Evolutionary conservation across 2,888 invertebrate genomes (phyloP).

Genomic region (Mylabris sibirica): DNA sequence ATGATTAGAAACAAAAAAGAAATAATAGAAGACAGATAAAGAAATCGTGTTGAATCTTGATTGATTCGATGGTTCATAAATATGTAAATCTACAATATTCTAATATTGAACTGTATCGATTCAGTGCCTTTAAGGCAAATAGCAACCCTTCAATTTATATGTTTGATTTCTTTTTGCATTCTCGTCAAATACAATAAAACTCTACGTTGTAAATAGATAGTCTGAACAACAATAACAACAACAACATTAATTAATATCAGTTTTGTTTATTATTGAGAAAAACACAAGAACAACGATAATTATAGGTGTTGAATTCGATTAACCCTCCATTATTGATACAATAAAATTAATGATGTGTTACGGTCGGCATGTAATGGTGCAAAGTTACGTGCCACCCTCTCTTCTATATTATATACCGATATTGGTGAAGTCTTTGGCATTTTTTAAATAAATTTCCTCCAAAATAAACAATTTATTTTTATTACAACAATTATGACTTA

Average conservation of each 20-base stretch:
- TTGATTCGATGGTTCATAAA: slow-evolving; percentile 2
- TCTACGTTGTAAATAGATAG: background rate
- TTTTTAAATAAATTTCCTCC: too few relatives aligned
- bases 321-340: slow-evolving; percentile 2
- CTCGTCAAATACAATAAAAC: slow-evolving; percentile 2
- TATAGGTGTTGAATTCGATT: slow-evolving; percentile 12
- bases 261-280: background rate
- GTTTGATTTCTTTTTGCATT: slow-evolving; percentile 13
- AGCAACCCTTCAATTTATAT: slow-evolving; percentile 12
- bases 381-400: slow-evolving; percentile 14
- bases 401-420: background rate
- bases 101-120: slow-evolving; percentile 14
- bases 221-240: background rate
- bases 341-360: slow-evolving; percentile 14
- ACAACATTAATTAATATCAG: background rate
- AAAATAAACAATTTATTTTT: too few relatives aligned
- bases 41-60: background rate
- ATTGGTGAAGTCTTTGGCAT: too few relatives aligned
- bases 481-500: too few relatives aligned
- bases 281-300: background rate
- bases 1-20: too few relatives aligned
- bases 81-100: background rate
- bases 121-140: slow-evolving; percentile 6
- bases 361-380: background rate
- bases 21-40: background rate